Conservation (phyloP, 92 coral and sea anemone species). For the Zoanthus sociatus region DNA sequence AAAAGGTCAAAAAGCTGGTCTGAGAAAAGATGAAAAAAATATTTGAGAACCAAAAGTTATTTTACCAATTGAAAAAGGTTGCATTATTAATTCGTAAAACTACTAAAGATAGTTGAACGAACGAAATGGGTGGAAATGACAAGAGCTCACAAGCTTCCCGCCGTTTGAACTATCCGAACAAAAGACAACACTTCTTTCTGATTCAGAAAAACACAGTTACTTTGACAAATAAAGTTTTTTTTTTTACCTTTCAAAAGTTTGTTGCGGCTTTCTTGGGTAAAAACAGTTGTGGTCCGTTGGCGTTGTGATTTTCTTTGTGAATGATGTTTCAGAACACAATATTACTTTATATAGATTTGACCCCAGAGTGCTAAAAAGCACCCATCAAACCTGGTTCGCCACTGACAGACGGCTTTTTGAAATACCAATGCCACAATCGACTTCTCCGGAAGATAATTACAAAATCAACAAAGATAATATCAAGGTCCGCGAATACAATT, state of each 20-base stretch:
- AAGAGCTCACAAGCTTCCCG: background rate
- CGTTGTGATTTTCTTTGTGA: constrained; percentile 18
- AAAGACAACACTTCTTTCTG: no score
- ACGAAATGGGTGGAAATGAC: background rate
- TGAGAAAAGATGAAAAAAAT: background rate
- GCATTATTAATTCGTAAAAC: background rate
- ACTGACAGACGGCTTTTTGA: constrained; percentile 47
- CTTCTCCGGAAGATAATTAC: constrained; percentile 47
- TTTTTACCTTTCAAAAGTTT: constrained; percentile 18
- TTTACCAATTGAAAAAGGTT: background rate
- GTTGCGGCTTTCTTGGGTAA: background rate
- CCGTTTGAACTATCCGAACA: background rate
- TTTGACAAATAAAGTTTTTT: background rate
- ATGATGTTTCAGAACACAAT: background rate
- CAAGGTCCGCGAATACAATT: constrained; percentile 16
- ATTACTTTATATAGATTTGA: constrained; percentile 35
- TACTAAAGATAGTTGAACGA: background rate
- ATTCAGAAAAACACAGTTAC: background rate
- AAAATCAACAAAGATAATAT: constrained; percentile 42
- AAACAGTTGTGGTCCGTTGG: background rate
- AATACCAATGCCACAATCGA: constrained; percentile 46
- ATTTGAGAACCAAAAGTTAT: background rate
- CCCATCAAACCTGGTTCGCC: constrained; percentile 32
- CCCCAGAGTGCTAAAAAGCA: constrained; percentile 32
- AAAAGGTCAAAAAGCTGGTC: background rate